Evolutionary conservation across 1,140 invertebrate species (phyloP), one percentile per base, ranked within the genome.

Genomic region (Aphelenchoides fujianensis): DNA sequence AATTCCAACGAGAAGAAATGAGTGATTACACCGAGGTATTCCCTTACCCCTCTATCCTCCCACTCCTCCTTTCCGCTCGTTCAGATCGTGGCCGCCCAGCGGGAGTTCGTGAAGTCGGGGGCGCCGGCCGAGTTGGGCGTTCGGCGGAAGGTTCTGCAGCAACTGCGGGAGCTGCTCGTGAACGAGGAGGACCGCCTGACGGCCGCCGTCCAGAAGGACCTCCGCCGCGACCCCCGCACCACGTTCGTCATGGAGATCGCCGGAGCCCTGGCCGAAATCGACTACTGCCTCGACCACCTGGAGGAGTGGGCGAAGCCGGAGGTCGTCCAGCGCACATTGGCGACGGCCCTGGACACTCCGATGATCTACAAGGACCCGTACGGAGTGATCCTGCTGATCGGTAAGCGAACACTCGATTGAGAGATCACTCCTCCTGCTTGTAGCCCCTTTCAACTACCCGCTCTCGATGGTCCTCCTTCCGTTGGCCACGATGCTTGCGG

Each of bases 381-480:
- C 34, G 75, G 76, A 19, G 76, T 77, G 5, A 69, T 81, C 16
- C 52, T 77, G n/a, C n/a, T 77, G 35, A 53, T 77, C 28, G n/a
- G n/a, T n/a, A n/a, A n/a, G n/a, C n/a, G n/a, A n/a, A n/a, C n/a
- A n/a, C n/a, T n/a, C n/a, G n/a, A n/a, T n/a, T n/a, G n/a, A n/a
- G n/a, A n/a, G n/a, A n/a, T n/a, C n/a, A n/a, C n/a, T n/a, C n/a
- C n/a, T n/a, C n/a, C n/a, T n/a, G n/a, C n/a, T n/a, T 53, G 19
- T n/a, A n/a, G 92, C 93, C 7, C 91, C 95, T 0, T 98, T 96
- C 95, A 99, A 98, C 87, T 98, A 98, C 86, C 96, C 96, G 0
- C 75, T 98, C n/a, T 91, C 94, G 79, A 86, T 98, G 63, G 85
- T 90, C 1, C 76, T 98, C 2, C 79, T 88, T n/a, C 91, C 91